Conservation (phyloP, 1,140 invertebrate species). For the Drosophila arawakana region DNA sequence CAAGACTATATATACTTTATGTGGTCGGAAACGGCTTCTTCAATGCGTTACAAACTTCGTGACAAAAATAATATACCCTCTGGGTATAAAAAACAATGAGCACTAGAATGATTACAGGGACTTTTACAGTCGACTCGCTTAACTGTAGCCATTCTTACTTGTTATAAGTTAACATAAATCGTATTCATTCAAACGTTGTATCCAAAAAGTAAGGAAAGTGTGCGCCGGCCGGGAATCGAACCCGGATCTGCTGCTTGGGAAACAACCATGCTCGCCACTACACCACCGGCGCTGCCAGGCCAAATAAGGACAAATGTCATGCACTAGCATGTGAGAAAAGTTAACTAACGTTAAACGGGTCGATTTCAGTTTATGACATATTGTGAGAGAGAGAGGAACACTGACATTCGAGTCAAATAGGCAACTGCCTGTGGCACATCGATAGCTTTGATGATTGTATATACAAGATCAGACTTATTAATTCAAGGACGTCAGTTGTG, state of each 20-base stretch:
- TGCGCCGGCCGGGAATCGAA: slow-evolving; percentile 94
- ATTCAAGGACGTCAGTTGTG: slow-evolving; percentile 47
- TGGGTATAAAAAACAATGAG: no score
- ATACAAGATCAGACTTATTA: slow-evolving; percentile 32
- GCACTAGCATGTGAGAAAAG: background rate
- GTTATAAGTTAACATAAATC: no score
- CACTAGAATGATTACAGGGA: no score
- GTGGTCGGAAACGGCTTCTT: no score
- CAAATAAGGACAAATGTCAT: background rate
- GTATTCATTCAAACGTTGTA: no score
- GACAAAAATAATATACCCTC: no score
- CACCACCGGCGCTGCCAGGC: slow-evolving; percentile 87
- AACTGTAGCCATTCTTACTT: no score
- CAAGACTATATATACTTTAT: no score
- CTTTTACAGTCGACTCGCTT: no score
- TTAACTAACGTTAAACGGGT: background rate
- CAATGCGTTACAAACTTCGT: no score
- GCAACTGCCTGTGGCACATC: slow-evolving; percentile 53
- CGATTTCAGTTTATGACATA: background rate
- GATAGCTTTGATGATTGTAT: slow-evolving; percentile 56
- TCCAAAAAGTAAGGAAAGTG: slow-evolving; percentile 1
- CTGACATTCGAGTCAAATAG: background rate
- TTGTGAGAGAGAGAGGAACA: background rate
- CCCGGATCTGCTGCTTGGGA: slow-evolving; percentile 95
- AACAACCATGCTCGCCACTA: slow-evolving; percentile 95